Percentiles rank a stretch among this genome's conserved stretches.
Evolutionary conservation across 2,888 invertebrate genomes (phyloP).

Genomic region (Graphium colonna): DNA sequence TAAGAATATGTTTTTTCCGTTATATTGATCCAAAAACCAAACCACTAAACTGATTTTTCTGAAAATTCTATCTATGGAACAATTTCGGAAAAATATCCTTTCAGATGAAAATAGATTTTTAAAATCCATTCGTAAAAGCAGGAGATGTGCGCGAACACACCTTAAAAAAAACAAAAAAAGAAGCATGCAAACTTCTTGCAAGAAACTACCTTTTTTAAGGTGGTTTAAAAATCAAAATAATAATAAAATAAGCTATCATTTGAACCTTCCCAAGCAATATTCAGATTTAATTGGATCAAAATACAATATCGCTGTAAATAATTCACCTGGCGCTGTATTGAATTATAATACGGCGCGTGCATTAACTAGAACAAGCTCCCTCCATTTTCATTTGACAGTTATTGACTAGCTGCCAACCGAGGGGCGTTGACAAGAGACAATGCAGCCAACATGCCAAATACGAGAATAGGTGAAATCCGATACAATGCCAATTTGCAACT

Average conservation of each 20-base stretch:
- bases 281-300: neutral
- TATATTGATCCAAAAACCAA: too few relatives aligned
- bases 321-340: neutral
- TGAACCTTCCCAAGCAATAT: neutral
- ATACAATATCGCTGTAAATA: neutral
- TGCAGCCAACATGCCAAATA: slow-evolving; percentile 9
- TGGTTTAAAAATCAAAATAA: neutral
- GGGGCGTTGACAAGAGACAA: slow-evolving; percentile 23
- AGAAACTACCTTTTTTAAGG: too few relatives aligned
- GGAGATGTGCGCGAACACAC: too few relatives aligned
- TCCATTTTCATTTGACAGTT: slow-evolving; percentile 49
- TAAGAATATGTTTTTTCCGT: too few relatives aligned
- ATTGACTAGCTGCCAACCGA: slow-evolving; percentile 40
- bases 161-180: too few relatives aligned
- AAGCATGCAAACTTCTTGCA: too few relatives aligned
- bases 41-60: too few relatives aligned
- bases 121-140: too few relatives aligned
- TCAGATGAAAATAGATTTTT: too few relatives aligned
- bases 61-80: too few relatives aligned
- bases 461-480: slow-evolving; percentile 10
- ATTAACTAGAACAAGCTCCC: slow-evolving; percentile 39
- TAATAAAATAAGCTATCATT: neutral
- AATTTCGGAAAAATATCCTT: too few relatives aligned
- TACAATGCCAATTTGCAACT: neutral
- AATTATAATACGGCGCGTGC: slow-evolving; percentile 2